Evolutionary conservation across 2,797 vertebrate genomes (phyloP).

Genomic region (Rhinophrynus dorsalis): DNA sequence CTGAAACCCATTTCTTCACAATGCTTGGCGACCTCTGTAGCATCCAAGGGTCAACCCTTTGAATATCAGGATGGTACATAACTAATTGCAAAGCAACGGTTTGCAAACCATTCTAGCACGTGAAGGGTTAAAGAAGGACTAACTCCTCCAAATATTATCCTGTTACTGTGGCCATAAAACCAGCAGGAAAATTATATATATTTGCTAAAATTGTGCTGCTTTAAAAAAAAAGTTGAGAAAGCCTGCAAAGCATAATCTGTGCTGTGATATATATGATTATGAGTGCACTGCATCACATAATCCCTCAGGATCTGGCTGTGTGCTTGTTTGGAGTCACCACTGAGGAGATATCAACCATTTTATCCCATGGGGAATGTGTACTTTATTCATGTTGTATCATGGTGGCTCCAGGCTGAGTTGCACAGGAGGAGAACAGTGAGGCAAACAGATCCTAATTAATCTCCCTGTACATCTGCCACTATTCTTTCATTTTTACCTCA

Average conservation of each 20-base stretch:
- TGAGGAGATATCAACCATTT: neutral
- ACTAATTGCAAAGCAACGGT: no score
- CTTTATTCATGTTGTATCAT: constrained; percentile 13
- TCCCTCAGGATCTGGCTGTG: neutral
- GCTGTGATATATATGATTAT: constrained; percentile 7
- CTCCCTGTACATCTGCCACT: neutral
- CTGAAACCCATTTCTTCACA: no score
- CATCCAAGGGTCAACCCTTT: no score
- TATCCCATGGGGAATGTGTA: constrained; percentile 5
- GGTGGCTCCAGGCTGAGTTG: constrained; percentile 8
- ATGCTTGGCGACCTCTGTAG: no score
- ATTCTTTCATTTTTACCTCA: neutral
- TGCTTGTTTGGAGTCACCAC: neutral
- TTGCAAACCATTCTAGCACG: no score
- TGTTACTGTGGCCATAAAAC: no score
- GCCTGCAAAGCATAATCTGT: neutral
- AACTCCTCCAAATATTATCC: no score
- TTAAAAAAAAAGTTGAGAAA: constrained; percentile 1
- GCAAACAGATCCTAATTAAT: constrained; percentile 4
- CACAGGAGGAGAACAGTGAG: neutral
- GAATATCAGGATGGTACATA: no score
- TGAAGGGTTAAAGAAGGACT: no score
- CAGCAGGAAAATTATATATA: no score
- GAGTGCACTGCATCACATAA: constrained; percentile 1
- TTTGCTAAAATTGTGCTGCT: neutral